Percentiles rank a stretch among this genome's conserved stretches.
These are phyloP conservation scores for Yponomeuta cagnagella DNA, from an alignment of 2,888 invertebrate species.

Conservation along the genomic window DNA sequence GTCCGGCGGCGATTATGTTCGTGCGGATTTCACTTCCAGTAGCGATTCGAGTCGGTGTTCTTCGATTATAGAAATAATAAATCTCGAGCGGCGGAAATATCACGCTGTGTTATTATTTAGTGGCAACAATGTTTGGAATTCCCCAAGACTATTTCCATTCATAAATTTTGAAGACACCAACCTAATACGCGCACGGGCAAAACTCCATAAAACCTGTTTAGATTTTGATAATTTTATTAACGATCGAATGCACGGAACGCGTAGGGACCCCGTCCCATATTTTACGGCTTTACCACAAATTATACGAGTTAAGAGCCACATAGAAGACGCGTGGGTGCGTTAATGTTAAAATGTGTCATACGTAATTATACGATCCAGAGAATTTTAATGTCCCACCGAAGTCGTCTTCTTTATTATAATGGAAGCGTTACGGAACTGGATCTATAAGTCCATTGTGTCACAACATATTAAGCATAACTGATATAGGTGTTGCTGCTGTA, in stretches of 20 bases:
- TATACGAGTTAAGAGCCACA: constrained; percentile 72
- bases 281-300: constrained; percentile 75
- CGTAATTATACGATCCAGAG: constrained; percentile 71
- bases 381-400: constrained; percentile 72
- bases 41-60: constrained; percentile 53
- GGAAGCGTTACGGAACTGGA: constrained; percentile 58
- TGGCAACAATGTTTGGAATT: constrained; percentile 71
- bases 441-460: constrained; percentile 53
- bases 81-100: constrained; percentile 68
- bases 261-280: constrained; percentile 68
- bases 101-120: constrained; percentile 72
- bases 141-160: constrained; percentile 74
- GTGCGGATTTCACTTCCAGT: constrained; percentile 62
- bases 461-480: constrained; percentile 52
- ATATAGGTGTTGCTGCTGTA: constrained; percentile 30
- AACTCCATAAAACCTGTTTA: constrained; percentile 69
- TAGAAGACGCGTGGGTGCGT: constrained; percentile 67
- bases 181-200: constrained; percentile 59
- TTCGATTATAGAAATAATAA: constrained; percentile 58
- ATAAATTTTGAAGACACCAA: constrained; percentile 60
- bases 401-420: constrained; percentile 71
- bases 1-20: constrained; percentile 33
- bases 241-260: constrained; percentile 66
- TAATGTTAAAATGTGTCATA: constrained; percentile 73
- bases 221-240: constrained; percentile 76